Percentiles rank a stretch among this genome's conserved stretches.
Conservation (phyloP, 2,113 vertebrate species). For the Tapirus terrestris region DNA sequence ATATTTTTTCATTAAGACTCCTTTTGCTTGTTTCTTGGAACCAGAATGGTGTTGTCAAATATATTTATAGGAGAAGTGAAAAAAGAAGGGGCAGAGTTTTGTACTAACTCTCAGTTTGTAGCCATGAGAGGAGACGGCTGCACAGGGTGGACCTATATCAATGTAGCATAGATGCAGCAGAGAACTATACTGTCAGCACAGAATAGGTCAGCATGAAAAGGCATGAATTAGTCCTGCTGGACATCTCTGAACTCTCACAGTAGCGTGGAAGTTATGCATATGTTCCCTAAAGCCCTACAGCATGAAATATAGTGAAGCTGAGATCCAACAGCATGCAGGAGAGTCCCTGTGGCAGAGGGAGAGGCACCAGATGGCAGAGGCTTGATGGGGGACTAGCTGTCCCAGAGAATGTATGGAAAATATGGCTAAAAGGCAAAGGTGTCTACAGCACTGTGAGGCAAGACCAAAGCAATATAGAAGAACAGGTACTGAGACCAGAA, state of each 20-base stretch:
- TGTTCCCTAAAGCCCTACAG: fast-evolving
- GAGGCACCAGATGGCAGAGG: background rate
- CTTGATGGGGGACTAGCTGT: background rate
- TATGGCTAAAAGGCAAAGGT: fast-evolving
- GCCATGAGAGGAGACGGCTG: background rate
- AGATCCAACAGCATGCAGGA: background rate
- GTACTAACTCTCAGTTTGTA: background rate
- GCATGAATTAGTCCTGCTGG: background rate
- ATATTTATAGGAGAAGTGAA: background rate
- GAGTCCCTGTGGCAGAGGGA: background rate
- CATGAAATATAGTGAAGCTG: background rate
- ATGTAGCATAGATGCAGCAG: background rate
- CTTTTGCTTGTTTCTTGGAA: background rate
- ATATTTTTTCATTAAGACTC: background rate
- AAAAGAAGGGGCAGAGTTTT: background rate
- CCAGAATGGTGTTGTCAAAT: background rate
- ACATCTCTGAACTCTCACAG: background rate
- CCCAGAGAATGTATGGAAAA: background rate
- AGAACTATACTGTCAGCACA: background rate
- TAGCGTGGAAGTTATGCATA: background rate
- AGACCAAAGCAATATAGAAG: background rate
- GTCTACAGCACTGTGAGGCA: background rate
- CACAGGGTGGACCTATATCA: background rate
- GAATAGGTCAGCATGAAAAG: background rate
- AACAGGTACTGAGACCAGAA: background rate